Evolutionary conservation across 2,797 vertebrate species (phyloP).

Genomic region (Chelidonichthys spinosus): DNA sequence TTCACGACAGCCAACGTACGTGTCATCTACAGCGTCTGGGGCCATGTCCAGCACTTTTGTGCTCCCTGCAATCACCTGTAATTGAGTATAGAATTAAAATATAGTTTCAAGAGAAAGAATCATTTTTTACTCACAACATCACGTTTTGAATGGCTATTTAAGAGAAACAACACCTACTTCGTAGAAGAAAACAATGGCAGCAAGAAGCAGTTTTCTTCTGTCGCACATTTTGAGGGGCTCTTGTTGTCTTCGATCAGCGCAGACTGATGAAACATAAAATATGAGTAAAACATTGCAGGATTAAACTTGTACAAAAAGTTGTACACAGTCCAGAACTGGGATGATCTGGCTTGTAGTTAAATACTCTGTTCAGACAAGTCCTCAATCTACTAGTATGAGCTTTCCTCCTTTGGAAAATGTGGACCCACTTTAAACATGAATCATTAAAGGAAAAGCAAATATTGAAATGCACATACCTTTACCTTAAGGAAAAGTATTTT

Average conservation of each 20-base stretch:
- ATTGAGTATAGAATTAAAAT: conserved; percentile 2
- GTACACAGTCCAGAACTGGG: neutral
- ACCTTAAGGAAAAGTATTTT: neutral
- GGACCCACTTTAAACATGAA: neutral
- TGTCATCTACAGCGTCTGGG: conserved; percentile 52
- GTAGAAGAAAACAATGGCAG: conserved; percentile 30
- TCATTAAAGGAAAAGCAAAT: conserved; percentile 18
- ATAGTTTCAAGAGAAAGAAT: conserved; percentile 9
- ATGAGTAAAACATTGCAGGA: conserved; percentile 16
- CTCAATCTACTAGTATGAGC: neutral
- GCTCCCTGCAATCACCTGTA: conserved; percentile 26
- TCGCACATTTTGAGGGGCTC: conserved; percentile 53
- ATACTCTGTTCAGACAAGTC: conserved; percentile 29
- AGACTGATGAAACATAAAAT: conserved; percentile 6
- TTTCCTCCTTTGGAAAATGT: neutral
- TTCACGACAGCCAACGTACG: conserved; percentile 54
- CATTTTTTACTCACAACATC: neutral
- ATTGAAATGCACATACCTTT: conserved; percentile 41
- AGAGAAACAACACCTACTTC: conserved; percentile 51
- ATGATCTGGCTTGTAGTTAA: neutral
- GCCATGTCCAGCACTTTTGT: conserved; percentile 22
- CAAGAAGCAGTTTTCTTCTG: conserved; percentile 24
- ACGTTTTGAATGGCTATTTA: neutral
- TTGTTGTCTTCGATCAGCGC: conserved; percentile 10
- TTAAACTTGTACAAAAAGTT: conserved; percentile 21